These are phyloP conservation scores for Dendrocincla tyrannina DNA, from an alignment of 2,797 vertebrate genomes.

Conservation along the genomic window DNA sequence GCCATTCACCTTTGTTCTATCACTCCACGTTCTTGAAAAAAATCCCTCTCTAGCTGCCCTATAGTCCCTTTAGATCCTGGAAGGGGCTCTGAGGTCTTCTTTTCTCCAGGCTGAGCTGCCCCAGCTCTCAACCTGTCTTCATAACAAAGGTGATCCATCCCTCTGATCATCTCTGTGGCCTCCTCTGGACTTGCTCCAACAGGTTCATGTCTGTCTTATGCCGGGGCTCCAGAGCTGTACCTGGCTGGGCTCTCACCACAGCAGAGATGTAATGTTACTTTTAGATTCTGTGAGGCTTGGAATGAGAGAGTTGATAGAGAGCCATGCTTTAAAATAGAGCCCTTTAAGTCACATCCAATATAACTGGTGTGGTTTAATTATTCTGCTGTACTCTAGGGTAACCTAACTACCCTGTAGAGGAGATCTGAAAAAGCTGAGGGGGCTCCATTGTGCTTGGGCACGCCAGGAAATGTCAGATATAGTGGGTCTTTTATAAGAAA, in stretches of 20 bases:
- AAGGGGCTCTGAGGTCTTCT: neutral
- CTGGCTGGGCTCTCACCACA: neutral
- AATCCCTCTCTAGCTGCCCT: neutral
- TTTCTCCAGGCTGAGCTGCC: neutral
- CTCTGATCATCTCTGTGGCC: neutral
- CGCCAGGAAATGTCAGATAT: neutral
- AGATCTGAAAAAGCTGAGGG: constrained; percentile 33
- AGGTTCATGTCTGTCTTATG: neutral
- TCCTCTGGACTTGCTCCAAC: neutral
- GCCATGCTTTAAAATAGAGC: neutral
- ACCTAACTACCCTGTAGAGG: constrained; percentile 28
- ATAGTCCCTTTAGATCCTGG: neutral
- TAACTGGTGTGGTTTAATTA: constrained; percentile 48
- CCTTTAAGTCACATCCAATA: constrained; percentile 29
- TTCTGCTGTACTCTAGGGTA: constrained; percentile 18
- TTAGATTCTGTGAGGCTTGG: neutral
- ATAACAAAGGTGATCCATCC: neutral
- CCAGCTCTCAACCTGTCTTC: neutral
- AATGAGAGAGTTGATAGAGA: neutral
- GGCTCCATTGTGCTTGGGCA: neutral
- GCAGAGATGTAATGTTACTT: neutral
- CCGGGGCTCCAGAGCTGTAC: neutral
- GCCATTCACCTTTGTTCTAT: neutral
- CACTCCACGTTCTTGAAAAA: neutral
- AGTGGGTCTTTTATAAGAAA: neutral